Percentiles rank a stretch among this genome's conserved stretches.
Evolutionary conservation across 2,113 vertebrate species (phyloP).

Genomic region (Corythornis madagascariensis): DNA sequence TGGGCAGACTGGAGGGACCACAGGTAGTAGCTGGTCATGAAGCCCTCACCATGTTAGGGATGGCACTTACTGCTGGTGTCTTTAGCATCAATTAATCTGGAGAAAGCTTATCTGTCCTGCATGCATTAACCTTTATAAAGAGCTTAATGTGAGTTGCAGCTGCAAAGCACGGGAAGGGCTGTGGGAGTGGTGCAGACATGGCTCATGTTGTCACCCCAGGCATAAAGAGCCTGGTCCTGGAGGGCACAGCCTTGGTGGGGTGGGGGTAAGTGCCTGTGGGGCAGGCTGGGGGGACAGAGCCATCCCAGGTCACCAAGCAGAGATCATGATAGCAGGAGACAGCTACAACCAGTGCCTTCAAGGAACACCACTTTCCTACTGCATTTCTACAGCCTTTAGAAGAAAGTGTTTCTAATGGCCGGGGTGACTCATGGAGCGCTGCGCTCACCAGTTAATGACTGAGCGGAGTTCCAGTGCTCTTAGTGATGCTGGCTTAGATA

Average conservation of each 20-base stretch:
- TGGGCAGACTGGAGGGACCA: background rate
- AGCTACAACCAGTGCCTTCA: background rate
- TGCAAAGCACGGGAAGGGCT: background rate
- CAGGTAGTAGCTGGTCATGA: background rate
- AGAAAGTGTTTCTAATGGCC: conserved; percentile 14
- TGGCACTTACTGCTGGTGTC: background rate
- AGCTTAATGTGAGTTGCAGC: background rate
- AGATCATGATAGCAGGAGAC: background rate
- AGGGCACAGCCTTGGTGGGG: background rate
- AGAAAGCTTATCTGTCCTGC: background rate
- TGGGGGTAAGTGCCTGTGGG: background rate
- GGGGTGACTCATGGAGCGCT: conserved; percentile 20
- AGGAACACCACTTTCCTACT: background rate
- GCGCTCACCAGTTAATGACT: conserved; percentile 22
- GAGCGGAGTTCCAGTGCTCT: background rate
- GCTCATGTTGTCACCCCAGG: background rate
- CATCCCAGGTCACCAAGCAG: accelerated
- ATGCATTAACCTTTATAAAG: conserved; percentile 20
- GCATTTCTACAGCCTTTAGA: background rate
- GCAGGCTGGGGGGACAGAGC: accelerated
- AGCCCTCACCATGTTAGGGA: accelerated
- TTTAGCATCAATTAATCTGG: background rate
- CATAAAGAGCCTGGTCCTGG: background rate
- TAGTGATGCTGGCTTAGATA: background rate
- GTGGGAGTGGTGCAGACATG: accelerated